phyloP scores from a whole-genome alignment of 92 coral and sea anemone genomes.

The Actinernus sp. region DNA sequence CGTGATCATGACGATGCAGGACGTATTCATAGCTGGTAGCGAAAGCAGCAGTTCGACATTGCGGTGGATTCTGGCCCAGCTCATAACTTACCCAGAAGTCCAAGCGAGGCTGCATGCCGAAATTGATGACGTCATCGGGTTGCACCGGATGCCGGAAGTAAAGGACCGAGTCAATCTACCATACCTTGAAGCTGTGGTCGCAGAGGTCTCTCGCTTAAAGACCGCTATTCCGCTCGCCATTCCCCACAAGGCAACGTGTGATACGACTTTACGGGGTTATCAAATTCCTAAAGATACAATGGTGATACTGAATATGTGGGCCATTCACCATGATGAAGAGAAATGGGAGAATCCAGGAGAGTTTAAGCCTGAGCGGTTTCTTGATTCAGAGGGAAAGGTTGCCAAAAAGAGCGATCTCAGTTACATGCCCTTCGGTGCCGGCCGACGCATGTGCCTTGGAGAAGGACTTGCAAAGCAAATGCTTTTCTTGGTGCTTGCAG shows the following conservation, averaged over 20 bases:
- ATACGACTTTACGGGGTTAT: slow-evolving; percentile 47
- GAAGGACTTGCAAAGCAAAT: slow-evolving; percentile 76
- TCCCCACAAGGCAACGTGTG: slow-evolving; percentile 61
- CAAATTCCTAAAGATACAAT: slow-evolving; percentile 68
- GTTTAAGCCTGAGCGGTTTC: slow-evolving; percentile 79
- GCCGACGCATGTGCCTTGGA: slow-evolving; percentile 84
- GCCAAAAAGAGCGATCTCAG: slow-evolving; percentile 51
- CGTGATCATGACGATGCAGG: too few relatives aligned
- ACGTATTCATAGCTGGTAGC: slow-evolving; percentile 60
- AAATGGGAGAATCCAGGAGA: slow-evolving; percentile 73
- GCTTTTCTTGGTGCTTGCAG: slow-evolving; percentile 67
- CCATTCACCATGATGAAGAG: slow-evolving; percentile 74
- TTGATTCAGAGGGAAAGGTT: slow-evolving; percentile 64
- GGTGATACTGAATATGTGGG: slow-evolving; percentile 77
- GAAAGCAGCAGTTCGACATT: slow-evolving; percentile 55
- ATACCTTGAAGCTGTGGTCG: slow-evolving; percentile 49
- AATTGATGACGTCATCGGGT: slow-evolving; percentile 60
- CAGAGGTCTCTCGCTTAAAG: slow-evolving; percentile 42
- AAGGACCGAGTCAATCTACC: slow-evolving; percentile 53
- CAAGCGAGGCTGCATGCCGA: slow-evolving; percentile 67
- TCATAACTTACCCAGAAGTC: slow-evolving; percentile 52
- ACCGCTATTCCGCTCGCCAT: slow-evolving; percentile 54
- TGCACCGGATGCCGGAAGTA: slow-evolving; percentile 54
- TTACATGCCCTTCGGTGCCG: slow-evolving; percentile 84
- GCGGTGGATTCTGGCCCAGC: slow-evolving; percentile 57